Evolutionary conservation across 1,140 invertebrate genomes (phyloP).

Genomic region (Euura lappo): DNA sequence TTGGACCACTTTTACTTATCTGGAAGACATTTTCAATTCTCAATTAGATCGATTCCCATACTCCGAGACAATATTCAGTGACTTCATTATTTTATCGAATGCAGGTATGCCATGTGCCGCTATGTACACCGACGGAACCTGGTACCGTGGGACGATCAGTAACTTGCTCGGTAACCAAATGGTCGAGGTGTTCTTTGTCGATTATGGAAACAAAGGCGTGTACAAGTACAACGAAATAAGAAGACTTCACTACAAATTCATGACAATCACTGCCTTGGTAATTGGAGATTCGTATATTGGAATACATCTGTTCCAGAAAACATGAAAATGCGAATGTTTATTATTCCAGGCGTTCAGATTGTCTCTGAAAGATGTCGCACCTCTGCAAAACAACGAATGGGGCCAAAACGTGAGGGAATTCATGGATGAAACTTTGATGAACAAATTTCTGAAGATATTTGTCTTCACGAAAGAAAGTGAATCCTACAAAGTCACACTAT

Average conservation of each 20-base stretch:
- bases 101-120: constrained; percentile 60
- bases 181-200: constrained; percentile 60
- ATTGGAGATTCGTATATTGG: background rate
- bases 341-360: constrained; percentile 50
- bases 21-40: no score
- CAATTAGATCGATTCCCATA: no score
- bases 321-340: constrained; percentile 10
- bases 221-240: constrained; percentile 43
- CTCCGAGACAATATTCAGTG: no score
- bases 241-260: constrained; percentile 39
- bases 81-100: constrained; percentile 6
- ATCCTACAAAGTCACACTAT: constrained; percentile 33
- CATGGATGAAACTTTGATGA: constrained; percentile 19
- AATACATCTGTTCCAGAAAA: no score
- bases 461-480: constrained; percentile 24
- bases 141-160: constrained; percentile 56
- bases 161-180: constrained; percentile 43
- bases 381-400: constrained; percentile 33
- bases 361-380: constrained; percentile 39
- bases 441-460: constrained; percentile 24
- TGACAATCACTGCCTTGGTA: constrained; percentile 45
- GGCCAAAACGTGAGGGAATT: constrained; percentile 16
- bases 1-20: no score
- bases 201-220: constrained; percentile 53
- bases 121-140: constrained; percentile 46